These are phyloP conservation scores for Thinocorus orbignyianus DNA, from an alignment of 2,113 vertebrate species.

Conservation along the genomic window DNA sequence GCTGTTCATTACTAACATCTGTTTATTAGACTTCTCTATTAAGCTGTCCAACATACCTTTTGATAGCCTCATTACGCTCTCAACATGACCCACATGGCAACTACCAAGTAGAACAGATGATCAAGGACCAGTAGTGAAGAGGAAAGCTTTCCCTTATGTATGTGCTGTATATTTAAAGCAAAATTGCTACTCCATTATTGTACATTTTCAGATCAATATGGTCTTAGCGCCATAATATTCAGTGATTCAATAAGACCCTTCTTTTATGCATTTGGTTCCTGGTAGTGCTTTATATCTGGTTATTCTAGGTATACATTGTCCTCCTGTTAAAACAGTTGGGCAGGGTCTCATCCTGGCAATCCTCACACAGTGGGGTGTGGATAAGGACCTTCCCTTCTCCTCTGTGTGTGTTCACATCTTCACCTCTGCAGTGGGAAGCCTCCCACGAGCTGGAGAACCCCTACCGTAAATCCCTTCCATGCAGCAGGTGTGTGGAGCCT, in stretches of 20 bases:
- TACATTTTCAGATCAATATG: neutral
- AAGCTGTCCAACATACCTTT: conserved; percentile 47
- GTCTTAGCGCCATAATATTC: neutral
- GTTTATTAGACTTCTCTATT: conserved; percentile 15
- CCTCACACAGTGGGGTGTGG: neutral
- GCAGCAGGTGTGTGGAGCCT: neutral
- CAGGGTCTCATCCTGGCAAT: neutral
- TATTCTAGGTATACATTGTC: neutral
- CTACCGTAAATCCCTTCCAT: neutral
- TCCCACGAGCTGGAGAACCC: neutral
- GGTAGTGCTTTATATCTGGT: neutral
- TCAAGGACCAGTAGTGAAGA: neutral
- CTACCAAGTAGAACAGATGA: neutral
- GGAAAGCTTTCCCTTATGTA: neutral
- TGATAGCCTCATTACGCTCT: neutral
- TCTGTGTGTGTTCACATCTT: accelerated
- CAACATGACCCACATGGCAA: neutral
- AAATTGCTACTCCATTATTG: neutral
- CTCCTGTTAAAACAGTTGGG: no score
- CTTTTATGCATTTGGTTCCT: neutral
- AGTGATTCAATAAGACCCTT: neutral
- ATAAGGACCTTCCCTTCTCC: neutral
- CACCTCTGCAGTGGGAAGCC: neutral
- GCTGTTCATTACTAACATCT: conserved; percentile 43
- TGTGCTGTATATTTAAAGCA: neutral